Evolutionary conservation across 2,797 vertebrate genomes (phyloP), one percentile per base, ranked within the genome.

Genomic region (Momotus momota): DNA sequence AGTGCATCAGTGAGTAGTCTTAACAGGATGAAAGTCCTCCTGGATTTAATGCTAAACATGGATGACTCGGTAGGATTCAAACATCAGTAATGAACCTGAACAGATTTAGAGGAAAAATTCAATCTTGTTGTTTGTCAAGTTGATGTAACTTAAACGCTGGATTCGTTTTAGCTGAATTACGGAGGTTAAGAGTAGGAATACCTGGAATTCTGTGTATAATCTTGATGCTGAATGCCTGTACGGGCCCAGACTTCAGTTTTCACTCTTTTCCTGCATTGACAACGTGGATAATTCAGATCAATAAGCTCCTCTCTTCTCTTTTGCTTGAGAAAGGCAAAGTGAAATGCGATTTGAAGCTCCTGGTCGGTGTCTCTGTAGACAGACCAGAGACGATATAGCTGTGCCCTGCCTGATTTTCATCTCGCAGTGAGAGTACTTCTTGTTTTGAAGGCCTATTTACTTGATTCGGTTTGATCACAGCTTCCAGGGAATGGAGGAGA

Each of bases 1-100:
- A 73, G 16, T 45, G 26, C 26, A 64, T 92, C 31, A 73, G 21
- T 70, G 46, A 86, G 46, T 70, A 86, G 66, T 81, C 46, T 35
- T 90, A 81, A 69, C 62, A 21, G 58, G 88, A 57, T 84, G 55
- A 75, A 84, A 81, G 67, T 86, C 40, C 13, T 78, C 5, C 27
- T 52, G 40, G 71, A 67, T 93, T 91, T 93, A 78, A 87, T 87
- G 71, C 57, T 92, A 64, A 87, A 49, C n/a, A 5, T n/a, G 41
- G 61, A 73, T 94, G 84, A 92, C 84, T 95, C 65, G 62, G 55
- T 66, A 80, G 70, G 88, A 87, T 92, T 82, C 85, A 64, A 70
- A 54, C 33, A 73, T 77, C 33, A 49, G 1, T 71, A 55, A 2
- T 77, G 51, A 57, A 20, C 29, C 7, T 65, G 81, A 93, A 83